phyloP scores from a whole-genome alignment of 92 coral and sea anemone genomes.

The Phymanthus crucifer region DNA sequence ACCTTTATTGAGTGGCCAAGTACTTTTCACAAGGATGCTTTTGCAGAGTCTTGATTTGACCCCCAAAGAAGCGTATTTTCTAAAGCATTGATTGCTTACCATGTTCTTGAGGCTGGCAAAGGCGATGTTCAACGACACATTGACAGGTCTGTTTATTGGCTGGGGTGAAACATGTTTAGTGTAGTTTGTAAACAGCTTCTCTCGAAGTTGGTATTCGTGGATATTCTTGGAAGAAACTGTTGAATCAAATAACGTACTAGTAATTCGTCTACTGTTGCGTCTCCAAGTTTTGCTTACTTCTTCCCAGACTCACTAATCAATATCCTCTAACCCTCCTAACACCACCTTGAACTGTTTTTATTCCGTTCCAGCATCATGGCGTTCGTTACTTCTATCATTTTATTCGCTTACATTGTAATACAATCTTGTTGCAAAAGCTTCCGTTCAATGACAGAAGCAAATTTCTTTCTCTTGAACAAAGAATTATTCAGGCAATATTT shows the following conservation, averaged over 20 bases:
- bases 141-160: slow-evolving; percentile 29
- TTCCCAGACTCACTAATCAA: no score
- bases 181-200: slow-evolving; percentile 42
- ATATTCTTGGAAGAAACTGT: slow-evolving; percentile 4
- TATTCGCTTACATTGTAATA: no score
- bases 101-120: slow-evolving; percentile 57
- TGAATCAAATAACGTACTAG: neutral
- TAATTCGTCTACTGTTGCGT: no score
- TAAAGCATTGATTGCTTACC: slow-evolving; percentile 32
- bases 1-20: neutral
- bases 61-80: neutral
- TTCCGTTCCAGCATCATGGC: no score
- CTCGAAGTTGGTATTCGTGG: slow-evolving; percentile 32
- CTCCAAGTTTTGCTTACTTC: no score
- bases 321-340: no score
- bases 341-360: no score
- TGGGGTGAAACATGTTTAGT: slow-evolving; percentile 35
- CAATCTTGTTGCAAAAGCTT: no score
- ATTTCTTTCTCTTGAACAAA: no score
- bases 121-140: slow-evolving; percentile 56
- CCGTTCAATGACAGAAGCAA: no score
- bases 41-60: neutral
- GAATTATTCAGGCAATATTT: no score
- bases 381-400: no score
- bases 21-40: neutral